phyloP scores from a whole-genome alignment of 2,888 invertebrate species.

The Isotomurus palustris region DNA sequence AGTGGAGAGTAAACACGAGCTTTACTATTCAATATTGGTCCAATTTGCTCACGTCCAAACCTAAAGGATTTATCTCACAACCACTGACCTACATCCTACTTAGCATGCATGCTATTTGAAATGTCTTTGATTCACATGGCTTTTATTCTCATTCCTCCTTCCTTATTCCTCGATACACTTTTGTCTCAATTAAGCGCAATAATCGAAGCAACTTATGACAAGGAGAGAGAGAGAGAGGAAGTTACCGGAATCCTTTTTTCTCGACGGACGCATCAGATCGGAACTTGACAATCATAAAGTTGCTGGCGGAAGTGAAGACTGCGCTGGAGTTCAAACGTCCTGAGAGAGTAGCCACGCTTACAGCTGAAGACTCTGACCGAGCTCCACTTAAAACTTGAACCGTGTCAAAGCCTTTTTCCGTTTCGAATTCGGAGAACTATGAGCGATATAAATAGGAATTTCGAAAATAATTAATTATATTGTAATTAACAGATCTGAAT shows the following conservation, averaged over 20 bases:
- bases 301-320: conserved; percentile 88
- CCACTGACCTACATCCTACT: no score
- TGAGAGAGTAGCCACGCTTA: conserved; percentile 83
- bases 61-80: no score
- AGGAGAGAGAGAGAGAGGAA: neutral
- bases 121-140: no score
- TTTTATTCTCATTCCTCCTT: no score
- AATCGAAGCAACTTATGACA: neutral
- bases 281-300: conserved; percentile 97
- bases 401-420: conserved; percentile 93
- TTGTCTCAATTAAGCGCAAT: neutral
- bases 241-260: conserved; percentile 76
- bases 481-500: neutral
- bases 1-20: no score
- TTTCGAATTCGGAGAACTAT: conserved; percentile 93
- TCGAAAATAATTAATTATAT: conserved; percentile 4
- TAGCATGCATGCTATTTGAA: no score
- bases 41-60: no score
- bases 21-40: no score
- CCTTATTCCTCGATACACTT: no score
- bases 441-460: conserved; percentile 32
- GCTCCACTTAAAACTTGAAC: conserved; percentile 95
- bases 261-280: conserved; percentile 90
- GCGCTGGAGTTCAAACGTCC: conserved; percentile 82
- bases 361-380: conserved; percentile 86